These are phyloP conservation scores for Papilio helenus DNA, from an alignment of 1,140 invertebrate genomes.

Conservation along the genomic window DNA sequence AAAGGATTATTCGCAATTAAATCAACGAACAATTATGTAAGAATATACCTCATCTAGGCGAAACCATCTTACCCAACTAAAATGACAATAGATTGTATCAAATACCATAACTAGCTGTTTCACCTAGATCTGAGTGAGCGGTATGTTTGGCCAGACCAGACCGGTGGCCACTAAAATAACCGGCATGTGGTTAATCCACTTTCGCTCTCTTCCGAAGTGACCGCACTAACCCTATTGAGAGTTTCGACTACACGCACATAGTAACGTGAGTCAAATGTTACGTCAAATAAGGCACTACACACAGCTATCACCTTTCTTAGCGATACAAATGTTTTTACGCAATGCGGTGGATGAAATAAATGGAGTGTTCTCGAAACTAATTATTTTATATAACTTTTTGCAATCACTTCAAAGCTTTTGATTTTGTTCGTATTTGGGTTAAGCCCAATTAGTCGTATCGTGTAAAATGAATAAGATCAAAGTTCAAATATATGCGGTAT, in stretches of 20 bases:
- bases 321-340: conserved; percentile 28
- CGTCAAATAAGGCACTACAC: conserved; percentile 41
- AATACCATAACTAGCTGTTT: conserved; percentile 1
- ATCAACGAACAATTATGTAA: no score
- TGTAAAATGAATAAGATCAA: neutral
- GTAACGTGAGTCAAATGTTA: conserved; percentile 43
- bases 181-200: conserved; percentile 61
- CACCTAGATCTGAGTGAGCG: conserved; percentile 42
- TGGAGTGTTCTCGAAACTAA: conserved; percentile 44
- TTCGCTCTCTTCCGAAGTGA: conserved; percentile 60
- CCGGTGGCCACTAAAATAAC: conserved; percentile 47
- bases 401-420: conserved; percentile 8
- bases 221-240: conserved; percentile 53
- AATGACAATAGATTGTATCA: neutral
- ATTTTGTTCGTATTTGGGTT: conserved; percentile 28
- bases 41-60: no score
- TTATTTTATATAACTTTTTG: conserved; percentile 45
- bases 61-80: no score
- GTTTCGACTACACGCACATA: conserved; percentile 47
- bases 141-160: conserved; percentile 44
- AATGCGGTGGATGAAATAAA: conserved; percentile 36
- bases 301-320: conserved; percentile 37
- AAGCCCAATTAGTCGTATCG: conserved; percentile 38
- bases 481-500: neutral
- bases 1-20: no score